These are phyloP conservation scores for Hoplostethus mediterraneus DNA, from an alignment of 2,797 vertebrate genomes.

Conservation along the genomic window DNA sequence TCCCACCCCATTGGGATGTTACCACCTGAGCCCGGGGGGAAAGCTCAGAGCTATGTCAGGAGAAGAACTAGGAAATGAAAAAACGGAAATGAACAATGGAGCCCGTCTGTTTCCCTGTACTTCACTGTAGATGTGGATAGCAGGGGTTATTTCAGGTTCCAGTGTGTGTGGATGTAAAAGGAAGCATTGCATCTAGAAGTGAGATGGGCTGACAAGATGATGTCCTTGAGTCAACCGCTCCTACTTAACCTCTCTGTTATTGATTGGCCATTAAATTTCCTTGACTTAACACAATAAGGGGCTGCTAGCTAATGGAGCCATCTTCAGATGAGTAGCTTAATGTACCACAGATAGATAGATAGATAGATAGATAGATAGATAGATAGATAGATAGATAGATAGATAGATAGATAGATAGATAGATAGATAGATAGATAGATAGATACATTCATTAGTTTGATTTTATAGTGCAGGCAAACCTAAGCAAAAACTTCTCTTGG, in stretches of 20 bases:
- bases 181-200: constrained; percentile 35
- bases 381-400: too few relatives aligned
- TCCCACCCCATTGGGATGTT: too few relatives aligned
- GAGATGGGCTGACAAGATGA: constrained; percentile 32
- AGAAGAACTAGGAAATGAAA: too few relatives aligned
- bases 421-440: too few relatives aligned
- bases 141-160: too few relatives aligned
- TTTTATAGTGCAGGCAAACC: neutral
- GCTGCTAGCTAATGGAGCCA: constrained; percentile 58
- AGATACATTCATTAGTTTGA: constrained; percentile 5
- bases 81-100: too few relatives aligned
- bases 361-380: neutral
- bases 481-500: neutral
- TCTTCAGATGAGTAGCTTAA: constrained; percentile 42
- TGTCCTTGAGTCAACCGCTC: constrained; percentile 30
- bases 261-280: constrained; percentile 60
- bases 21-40: too few relatives aligned
- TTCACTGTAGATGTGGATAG: too few relatives aligned
- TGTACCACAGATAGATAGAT: neutral
- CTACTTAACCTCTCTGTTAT: constrained; percentile 47
- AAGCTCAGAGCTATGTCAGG: too few relatives aligned
- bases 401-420: neutral
- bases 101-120: too few relatives aligned
- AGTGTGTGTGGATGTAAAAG: constrained; percentile 12
- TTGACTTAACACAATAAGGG: constrained; percentile 32